These are phyloP conservation scores for Drosophila simulans DNA, from an alignment of 1,140 invertebrate genomes.

Conservation along the genomic window DNA sequence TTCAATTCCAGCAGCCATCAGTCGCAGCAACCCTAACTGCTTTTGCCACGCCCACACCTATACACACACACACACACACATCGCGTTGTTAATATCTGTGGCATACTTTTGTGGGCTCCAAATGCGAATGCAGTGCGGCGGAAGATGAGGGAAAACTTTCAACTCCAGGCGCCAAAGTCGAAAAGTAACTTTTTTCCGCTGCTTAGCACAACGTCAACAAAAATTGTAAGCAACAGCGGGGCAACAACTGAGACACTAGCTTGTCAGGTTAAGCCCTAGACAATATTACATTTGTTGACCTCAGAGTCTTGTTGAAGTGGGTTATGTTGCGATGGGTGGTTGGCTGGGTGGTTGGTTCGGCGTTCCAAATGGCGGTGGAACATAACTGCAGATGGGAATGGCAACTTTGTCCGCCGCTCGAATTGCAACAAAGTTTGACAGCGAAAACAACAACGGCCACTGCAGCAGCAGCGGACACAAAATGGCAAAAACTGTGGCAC, in stretches of 20 bases:
- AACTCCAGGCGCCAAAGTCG: conserved; percentile 57
- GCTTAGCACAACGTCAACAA: conserved; percentile 57
- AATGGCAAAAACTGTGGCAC: background rate
- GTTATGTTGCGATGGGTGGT: conserved; percentile 8
- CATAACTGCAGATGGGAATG: background rate
- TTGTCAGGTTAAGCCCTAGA: conserved; percentile 50
- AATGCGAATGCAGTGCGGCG: conserved; percentile 42
- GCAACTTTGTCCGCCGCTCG: conserved; percentile 48
- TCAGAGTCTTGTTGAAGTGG: conserved; percentile 35
- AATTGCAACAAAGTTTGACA: conserved; percentile 56
- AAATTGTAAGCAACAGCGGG: conserved; percentile 43
- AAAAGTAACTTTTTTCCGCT: conserved; percentile 62
- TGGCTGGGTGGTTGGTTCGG: background rate
- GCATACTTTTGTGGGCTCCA: conserved; percentile 42
- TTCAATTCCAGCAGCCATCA: conserved; percentile 51
- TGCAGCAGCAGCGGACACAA: background rate
- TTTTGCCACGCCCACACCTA: background rate
- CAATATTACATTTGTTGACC: conserved; percentile 65
- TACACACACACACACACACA: background rate
- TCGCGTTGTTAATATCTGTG: conserved; percentile 15
- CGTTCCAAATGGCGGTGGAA: background rate
- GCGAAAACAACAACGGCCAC: conserved; percentile 16
- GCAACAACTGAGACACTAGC: conserved; percentile 12
- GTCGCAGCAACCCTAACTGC: conserved; percentile 16
- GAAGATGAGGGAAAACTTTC: conserved; percentile 53